Conservation (phyloP, 2,888 invertebrate genomes). For the Gymnocheta viridis region DNA sequence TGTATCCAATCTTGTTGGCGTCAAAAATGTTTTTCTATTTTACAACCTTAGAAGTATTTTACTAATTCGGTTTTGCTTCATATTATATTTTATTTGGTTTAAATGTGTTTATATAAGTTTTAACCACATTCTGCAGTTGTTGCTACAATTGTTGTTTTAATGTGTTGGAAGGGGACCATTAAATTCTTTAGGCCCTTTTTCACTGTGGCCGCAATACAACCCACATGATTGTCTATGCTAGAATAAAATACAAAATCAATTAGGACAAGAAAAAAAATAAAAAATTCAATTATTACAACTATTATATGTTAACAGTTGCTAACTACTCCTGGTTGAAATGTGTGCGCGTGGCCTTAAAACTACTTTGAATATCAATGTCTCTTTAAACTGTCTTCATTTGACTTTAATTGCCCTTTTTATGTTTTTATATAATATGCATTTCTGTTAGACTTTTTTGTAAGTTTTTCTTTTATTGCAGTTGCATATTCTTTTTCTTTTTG, state of each 20-base stretch:
- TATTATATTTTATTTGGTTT: neutral
- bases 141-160: neutral
- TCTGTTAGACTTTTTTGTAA: neutral
- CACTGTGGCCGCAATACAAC: conserved; percentile 9
- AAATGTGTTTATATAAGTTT: neutral
- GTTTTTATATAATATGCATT: neutral
- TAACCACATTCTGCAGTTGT: too few species aligned
- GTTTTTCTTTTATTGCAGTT: conserved; percentile 34
- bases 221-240: conserved; percentile 15
- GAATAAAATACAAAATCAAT: too few species aligned
- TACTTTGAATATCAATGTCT: conserved; percentile 37
- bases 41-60: conserved; percentile 10
- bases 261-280: neutral
- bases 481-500: conserved; percentile 6
- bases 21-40: too few species aligned
- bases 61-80: conserved; percentile 8
- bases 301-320: neutral
- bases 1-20: too few species aligned
- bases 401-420: conserved; percentile 65
- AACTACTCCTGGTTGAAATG: neutral
- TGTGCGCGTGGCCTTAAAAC: neutral
- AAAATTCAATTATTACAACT: neutral
- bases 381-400: conserved; percentile 60
- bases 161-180: neutral
- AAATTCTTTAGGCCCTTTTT: conserved; percentile 3